These are phyloP conservation scores for Rhinella marina DNA, from an alignment of 2,797 vertebrate genomes.

Conservation along the genomic window DNA sequence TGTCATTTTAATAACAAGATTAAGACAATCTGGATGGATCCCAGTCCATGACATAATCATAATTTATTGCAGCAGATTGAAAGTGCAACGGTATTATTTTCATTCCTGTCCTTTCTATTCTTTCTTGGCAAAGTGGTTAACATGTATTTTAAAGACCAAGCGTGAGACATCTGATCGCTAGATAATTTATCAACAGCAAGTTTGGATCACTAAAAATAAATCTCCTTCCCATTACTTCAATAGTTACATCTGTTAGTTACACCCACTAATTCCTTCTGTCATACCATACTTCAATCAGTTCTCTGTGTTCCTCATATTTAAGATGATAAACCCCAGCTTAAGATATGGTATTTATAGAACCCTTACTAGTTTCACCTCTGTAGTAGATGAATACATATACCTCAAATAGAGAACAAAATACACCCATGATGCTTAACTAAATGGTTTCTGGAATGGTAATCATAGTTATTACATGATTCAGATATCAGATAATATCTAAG, in stretches of 20 bases:
- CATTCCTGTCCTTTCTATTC: slow-evolving; percentile 11
- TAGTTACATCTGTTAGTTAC: slow-evolving; percentile 28
- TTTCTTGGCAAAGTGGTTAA: slow-evolving; percentile 24
- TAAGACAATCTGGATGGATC: not conserved
- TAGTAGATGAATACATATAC: not conserved
- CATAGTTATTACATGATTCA: not conserved
- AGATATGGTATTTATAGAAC: slow-evolving; percentile 24
- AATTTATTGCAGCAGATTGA: slow-evolving; percentile 8
- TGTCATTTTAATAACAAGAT: not conserved
- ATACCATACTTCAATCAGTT: slow-evolving; percentile 17
- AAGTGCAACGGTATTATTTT: not conserved
- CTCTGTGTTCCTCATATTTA: slow-evolving; percentile 26
- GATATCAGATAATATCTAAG: not conserved
- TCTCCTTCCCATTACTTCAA: slow-evolving; percentile 18
- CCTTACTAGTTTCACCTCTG: not conserved
- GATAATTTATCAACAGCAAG: slow-evolving; percentile 41
- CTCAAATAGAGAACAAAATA: not conserved
- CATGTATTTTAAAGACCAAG: slow-evolving; percentile 27
- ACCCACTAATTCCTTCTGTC: slow-evolving; percentile 29
- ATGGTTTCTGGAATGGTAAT: not conserved
- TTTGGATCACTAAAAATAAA: slow-evolving; percentile 36
- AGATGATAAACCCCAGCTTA: slow-evolving; percentile 13
- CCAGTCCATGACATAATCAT: slow-evolving; percentile 8
- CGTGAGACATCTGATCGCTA: slow-evolving; percentile 37
- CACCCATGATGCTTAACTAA: not conserved